phyloP scores from a whole-genome alignment of 92 coral and sea anemone genomes.

The Palythoa grandis region DNA sequence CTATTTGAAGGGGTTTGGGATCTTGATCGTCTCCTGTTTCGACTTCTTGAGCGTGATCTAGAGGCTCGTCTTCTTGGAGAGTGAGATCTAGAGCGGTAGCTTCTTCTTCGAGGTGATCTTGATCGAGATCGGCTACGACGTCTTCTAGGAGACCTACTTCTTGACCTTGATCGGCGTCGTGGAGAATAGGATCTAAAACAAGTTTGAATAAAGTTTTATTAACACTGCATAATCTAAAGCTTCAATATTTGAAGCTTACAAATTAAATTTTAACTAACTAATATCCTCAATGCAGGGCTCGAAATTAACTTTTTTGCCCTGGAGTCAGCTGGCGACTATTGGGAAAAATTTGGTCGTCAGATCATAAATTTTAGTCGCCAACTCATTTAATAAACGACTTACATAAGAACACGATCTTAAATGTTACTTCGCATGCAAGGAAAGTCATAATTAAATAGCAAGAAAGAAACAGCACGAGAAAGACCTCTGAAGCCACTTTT shows the following conservation, averaged over 20 bases:
- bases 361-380: too few species aligned
- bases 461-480: too few species aligned
- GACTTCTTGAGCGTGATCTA: conserved; percentile 69
- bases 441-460: too few species aligned
- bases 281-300: too few species aligned
- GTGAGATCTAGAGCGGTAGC: conserved; percentile 45
- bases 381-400: too few species aligned
- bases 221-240: background rate
- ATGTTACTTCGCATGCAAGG: too few species aligned
- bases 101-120: conserved; percentile 68
- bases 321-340: too few species aligned
- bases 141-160: conserved; percentile 65
- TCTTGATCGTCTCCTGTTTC: conserved; percentile 67
- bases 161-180: conserved; percentile 71
- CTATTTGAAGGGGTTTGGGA: conserved; percentile 57
- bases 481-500: too few species aligned
- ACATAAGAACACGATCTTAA: too few species aligned
- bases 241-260: background rate
- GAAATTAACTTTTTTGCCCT: too few species aligned
- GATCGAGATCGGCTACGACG: conserved; percentile 54
- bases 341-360: too few species aligned
- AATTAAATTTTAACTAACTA: too few species aligned
- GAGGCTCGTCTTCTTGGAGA: conserved; percentile 60
- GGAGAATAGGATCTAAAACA: conserved; percentile 56
- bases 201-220: background rate